Base-by-base conservation (phyloP, 2,113 vertebrate species). In the Potamarius usumacintae region DNA sequence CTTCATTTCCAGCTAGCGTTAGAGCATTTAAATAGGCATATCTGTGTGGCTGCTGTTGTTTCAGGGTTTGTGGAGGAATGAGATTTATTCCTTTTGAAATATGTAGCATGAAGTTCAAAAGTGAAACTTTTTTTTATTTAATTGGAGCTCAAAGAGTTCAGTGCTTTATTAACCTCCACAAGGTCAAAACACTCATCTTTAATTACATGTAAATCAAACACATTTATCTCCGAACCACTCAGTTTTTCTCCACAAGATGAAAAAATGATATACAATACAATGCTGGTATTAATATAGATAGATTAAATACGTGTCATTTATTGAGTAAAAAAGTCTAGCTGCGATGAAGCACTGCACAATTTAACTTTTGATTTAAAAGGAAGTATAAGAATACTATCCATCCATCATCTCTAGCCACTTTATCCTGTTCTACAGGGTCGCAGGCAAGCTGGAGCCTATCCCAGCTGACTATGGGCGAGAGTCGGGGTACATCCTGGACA, bases 1-100 rank as follows among this genome's bases (percentile, higher is more conserved):
- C 87, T 58, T 84, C 60, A 83, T 65, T 55, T 84, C 62, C 60
- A 67, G 62, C 30, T 5, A 63, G 55, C 50, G 50, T 71, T 81
- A 4, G 63, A 53, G 63, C 77, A 86, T 58, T 55, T 71, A 22
- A 79, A 80, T 55, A 80, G 85, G 50, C 52, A 58, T 22, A 55
- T 86, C 48, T 71, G 30, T 58, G 62, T 81, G 78, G 63, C 63
- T 69, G 52, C 85, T 69, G 71, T 62, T 62, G 57, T 85, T 50
- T 74, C 84, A 77, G 58, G 72, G 62, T 76, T 79, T 62, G 25
- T 55, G 7, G 25, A 60, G 22, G 53, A 42, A 48, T 18, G 22
- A 71, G 63, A 82, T 82, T 50, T 48, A 72, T 86, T 86, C 25
- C 18, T 65, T 79, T 15, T 62, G 27, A 63, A 82, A 82, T 82